Evolutionary conservation across 2,797 vertebrate species (phyloP).

Genomic region (Tragopan temminckii): DNA sequence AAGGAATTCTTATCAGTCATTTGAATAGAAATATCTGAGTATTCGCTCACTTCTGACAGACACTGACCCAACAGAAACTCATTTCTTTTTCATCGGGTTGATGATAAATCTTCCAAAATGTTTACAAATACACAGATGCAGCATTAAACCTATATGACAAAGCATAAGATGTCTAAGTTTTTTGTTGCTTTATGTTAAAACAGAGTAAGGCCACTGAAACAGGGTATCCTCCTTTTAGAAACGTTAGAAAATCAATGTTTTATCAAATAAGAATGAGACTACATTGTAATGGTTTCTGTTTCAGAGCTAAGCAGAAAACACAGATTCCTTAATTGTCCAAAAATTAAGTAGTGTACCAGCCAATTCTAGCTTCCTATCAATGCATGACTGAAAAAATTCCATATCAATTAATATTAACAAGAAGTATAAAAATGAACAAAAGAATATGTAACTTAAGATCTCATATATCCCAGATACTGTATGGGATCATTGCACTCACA

Average conservation of each 20-base stretch:
- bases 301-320: neutral
- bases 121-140: neutral
- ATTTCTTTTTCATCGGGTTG: neutral
- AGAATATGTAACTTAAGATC: neutral
- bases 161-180: neutral
- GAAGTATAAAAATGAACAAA: neutral
- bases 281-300: neutral
- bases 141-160: neutral
- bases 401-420: neutral
- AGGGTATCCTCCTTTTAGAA: neutral
- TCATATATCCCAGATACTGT: neutral
- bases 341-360: neutral
- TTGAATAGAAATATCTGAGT: neutral
- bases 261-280: neutral
- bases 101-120: neutral
- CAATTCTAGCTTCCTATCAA: neutral
- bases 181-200: neutral
- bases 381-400: neutral
- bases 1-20: neutral
- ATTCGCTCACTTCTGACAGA: neutral
- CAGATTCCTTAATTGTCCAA: neutral
- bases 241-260: neutral
- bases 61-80: neutral
- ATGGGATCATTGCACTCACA: neutral
- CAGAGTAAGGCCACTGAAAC: neutral